These are phyloP conservation scores for Pandion haliaetus DNA, from an alignment of 2,113 vertebrate species.

Conservation along the genomic window DNA sequence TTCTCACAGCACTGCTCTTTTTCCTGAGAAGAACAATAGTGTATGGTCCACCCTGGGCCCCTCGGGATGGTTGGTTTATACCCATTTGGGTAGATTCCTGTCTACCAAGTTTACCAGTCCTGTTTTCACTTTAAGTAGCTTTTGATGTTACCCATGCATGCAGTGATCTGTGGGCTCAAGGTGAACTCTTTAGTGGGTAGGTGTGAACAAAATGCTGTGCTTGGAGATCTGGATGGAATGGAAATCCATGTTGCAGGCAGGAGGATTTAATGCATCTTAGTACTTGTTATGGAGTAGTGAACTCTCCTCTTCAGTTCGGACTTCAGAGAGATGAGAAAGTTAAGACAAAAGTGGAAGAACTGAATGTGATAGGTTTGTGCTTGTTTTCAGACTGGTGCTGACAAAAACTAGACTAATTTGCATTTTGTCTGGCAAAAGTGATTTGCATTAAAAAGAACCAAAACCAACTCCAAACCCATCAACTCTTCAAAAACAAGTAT, in stretches of 20 bases:
- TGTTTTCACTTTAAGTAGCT: neutral
- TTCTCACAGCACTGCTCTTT: neutral
- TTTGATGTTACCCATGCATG: neutral
- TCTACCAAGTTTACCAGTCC: neutral
- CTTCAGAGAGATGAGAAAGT: neutral
- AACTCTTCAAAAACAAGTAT: neutral
- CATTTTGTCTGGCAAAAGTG: neutral
- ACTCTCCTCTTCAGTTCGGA: neutral
- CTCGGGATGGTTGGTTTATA: neutral
- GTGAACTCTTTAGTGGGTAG: neutral
- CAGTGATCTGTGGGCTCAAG: neutral
- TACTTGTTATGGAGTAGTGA: neutral
- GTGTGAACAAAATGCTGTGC: neutral
- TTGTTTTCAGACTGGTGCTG: neutral
- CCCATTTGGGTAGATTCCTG: neutral
- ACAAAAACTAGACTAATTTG: neutral
- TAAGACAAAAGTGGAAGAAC: neutral
- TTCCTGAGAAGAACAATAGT: neutral
- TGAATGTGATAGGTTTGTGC: neutral
- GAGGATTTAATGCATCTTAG: neutral
- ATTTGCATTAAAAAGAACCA: neutral
- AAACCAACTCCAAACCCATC: too few relatives aligned
- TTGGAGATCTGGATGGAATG: neutral
- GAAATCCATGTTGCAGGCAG: neutral
- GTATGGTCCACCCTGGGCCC: neutral